These are phyloP conservation scores for Caracal caracal DNA, from an alignment of 2,113 vertebrate species.

Conservation along the genomic window DNA sequence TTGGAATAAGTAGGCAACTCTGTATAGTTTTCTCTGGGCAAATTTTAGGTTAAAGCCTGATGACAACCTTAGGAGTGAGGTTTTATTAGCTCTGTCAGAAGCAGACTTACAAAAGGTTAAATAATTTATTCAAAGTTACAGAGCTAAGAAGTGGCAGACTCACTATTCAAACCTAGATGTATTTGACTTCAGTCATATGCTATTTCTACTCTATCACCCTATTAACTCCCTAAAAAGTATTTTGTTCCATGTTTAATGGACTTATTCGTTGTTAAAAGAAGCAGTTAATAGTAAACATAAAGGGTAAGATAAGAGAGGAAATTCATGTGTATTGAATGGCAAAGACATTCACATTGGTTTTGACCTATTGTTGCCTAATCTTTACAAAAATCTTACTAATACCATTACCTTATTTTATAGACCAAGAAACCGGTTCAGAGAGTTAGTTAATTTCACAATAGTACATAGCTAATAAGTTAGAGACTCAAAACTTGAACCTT, in stretches of 20 bases:
- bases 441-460: neutral
- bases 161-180: neutral
- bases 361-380: neutral
- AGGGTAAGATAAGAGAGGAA: neutral
- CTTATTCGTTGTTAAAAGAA: neutral
- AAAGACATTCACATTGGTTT: neutral
- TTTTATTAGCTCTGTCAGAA: neutral
- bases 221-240: neutral
- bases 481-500: neutral
- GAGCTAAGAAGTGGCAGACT: neutral
- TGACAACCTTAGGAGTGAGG: neutral
- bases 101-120: neutral
- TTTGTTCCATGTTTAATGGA: neutral
- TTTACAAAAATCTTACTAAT: neutral
- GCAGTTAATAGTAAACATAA: neutral
- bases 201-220: neutral
- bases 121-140: constrained; percentile 4
- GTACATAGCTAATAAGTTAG: neutral
- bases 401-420: neutral
- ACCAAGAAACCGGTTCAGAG: neutral
- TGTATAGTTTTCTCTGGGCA: neutral
- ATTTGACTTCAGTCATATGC: neutral
- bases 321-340: neutral
- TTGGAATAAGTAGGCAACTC: neutral
- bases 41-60: neutral